Conservation (phyloP, 2,113 vertebrate species). For the Cyprinodon tularosa region DNA sequence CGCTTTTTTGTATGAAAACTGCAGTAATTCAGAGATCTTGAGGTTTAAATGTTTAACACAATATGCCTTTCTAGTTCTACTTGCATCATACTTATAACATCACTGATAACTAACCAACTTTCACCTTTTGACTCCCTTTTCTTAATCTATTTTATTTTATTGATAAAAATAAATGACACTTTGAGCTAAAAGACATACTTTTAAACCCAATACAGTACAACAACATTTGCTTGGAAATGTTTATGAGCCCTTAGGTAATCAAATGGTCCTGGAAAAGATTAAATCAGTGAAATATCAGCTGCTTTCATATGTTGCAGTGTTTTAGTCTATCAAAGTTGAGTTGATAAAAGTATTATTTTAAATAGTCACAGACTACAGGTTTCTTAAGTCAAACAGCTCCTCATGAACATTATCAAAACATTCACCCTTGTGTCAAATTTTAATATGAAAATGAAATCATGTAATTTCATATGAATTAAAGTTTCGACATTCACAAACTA, state of each 20-base stretch:
- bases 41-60: no score
- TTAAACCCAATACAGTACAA: no score
- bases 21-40: neutral
- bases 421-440: neutral
- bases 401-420: neutral
- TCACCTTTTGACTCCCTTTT: no score
- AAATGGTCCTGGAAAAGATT: neutral
- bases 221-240: neutral
- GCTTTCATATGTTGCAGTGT: neutral
- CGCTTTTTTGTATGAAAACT: neutral
- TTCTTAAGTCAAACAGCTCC: neutral
- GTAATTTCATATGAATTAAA: no score
- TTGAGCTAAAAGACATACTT: neutral
- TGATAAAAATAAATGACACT: neutral
- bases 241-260: neutral
- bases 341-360: conserved; percentile 17
- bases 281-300: neutral
- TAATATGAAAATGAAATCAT: neutral
- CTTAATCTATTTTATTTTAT: neutral
- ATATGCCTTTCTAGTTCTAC: no score
- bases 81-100: no score
- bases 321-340: conserved; percentile 3
- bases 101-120: no score
- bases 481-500: no score
- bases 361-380: neutral